Conservation (phyloP, 2,888 invertebrate species). For the Hesperia comma region DNA sequence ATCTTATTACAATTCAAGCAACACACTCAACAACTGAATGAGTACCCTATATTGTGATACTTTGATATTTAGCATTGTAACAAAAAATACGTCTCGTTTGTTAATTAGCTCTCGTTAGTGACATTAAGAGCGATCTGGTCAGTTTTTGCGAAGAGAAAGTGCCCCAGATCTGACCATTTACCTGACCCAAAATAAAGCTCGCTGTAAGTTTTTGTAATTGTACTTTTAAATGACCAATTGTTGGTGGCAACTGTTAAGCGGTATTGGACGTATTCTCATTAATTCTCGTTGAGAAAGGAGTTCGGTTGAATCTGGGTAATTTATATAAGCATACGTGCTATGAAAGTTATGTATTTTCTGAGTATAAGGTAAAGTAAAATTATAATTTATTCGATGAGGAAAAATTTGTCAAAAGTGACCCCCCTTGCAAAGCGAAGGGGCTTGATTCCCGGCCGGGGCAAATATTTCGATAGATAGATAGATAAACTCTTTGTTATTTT, state of each 20-base stretch:
- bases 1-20: no score
- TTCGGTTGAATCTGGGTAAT: background rate
- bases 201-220: constrained; percentile 27
- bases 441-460: no score
- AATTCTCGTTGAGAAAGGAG: constrained; percentile 29
- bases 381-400: no score
- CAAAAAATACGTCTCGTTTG: constrained; percentile 30
- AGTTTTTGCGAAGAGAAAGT: constrained; percentile 37
- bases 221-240: constrained; percentile 36
- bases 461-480: no score
- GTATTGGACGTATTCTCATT: constrained; percentile 26
- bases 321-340: background rate
- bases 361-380: no score
- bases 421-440: no score
- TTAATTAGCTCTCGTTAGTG: constrained; percentile 37
- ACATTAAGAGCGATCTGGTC: constrained; percentile 30
- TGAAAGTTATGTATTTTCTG: no score
- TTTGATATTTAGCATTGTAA: constrained; percentile 28
- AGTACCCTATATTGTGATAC: constrained; percentile 12
- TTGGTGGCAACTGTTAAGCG: constrained; percentile 26
- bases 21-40: background rate
- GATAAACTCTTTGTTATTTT: no score
- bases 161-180: constrained; percentile 29
- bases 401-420: no score
- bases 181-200: constrained; percentile 32